Conservation (phyloP, 2,797 vertebrate genomes). For the Phylloscopus collybita region DNA sequence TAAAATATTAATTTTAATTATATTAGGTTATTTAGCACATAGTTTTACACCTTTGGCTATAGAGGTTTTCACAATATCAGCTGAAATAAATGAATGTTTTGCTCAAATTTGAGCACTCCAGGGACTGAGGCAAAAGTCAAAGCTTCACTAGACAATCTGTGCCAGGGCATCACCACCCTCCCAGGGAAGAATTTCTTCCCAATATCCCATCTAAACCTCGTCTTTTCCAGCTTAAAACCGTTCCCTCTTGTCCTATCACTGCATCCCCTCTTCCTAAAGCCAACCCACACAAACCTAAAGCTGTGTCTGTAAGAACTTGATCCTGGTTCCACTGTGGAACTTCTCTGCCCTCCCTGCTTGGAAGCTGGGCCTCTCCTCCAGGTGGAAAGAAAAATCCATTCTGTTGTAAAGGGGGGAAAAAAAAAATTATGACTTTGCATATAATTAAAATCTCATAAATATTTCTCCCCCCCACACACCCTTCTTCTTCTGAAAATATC, state of each 20-base stretch:
- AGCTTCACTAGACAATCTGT: neutral
- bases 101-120: neutral
- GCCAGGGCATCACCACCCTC: neutral
- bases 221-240: neutral
- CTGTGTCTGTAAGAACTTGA: neutral
- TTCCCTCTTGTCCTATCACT: neutral
- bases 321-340: neutral
- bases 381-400: neutral
- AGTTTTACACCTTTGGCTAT: neutral
- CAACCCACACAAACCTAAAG: neutral
- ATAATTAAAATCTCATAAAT: neutral
- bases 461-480: neutral
- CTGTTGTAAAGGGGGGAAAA: neutral
- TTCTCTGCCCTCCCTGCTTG: fast-evolving
- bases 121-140: neutral
- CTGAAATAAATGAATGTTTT: neutral
- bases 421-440: neutral
- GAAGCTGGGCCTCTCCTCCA: neutral
- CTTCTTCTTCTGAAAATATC: slow-evolving; percentile 33
- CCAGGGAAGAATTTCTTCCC: neutral
- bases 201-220: neutral
- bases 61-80: neutral
- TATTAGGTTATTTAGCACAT: neutral
- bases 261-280: neutral
- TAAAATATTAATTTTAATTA: neutral